A percentile compares a stretch with the other conserved stretches of the same genome.
Evolutionary conservation across 2,888 invertebrate genomes (phyloP).

Genomic region (Apamea anceps): DNA sequence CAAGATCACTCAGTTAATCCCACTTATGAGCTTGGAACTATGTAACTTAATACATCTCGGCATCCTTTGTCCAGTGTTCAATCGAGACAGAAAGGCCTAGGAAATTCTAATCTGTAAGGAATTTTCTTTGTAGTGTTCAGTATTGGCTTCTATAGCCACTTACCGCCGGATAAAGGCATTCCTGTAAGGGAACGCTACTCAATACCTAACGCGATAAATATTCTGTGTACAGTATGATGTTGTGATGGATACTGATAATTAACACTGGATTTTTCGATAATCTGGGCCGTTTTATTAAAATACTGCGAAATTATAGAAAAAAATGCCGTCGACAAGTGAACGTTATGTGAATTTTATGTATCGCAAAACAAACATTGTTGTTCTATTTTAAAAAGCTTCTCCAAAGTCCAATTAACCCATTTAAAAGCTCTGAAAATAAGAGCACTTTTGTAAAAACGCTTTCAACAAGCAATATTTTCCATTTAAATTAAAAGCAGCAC

Average conservation of each 20-base stretch:
- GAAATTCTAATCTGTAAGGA: constrained; percentile 56
- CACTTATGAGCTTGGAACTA: constrained; percentile 26
- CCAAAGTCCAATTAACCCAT: neutral
- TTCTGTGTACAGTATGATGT: constrained; percentile 7
- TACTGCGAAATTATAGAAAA: neutral
- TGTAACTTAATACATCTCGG: neutral
- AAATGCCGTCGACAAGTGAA: neutral
- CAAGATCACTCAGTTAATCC: neutral
- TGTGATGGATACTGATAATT: constrained; percentile 35
- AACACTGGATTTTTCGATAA: constrained; percentile 6
- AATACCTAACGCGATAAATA: constrained; percentile 34
- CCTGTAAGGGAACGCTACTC: constrained; percentile 27
- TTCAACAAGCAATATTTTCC: neutral
- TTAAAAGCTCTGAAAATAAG: neutral
- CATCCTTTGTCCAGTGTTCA: constrained; percentile 29
- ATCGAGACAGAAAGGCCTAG: constrained; percentile 40
- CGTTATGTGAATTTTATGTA: neutral
- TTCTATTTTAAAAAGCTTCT: constrained; percentile 10
- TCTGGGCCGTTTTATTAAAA: constrained; percentile 3
- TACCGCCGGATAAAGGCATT: constrained; percentile 48
- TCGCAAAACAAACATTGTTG: neutral
- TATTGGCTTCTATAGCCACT: constrained; percentile 46
- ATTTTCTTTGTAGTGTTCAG: constrained; percentile 53
- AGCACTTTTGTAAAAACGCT: neutral
- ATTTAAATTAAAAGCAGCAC: neutral